phyloP scores from a whole-genome alignment of 2,113 vertebrate species.

The Hipposideros armiger region DNA sequence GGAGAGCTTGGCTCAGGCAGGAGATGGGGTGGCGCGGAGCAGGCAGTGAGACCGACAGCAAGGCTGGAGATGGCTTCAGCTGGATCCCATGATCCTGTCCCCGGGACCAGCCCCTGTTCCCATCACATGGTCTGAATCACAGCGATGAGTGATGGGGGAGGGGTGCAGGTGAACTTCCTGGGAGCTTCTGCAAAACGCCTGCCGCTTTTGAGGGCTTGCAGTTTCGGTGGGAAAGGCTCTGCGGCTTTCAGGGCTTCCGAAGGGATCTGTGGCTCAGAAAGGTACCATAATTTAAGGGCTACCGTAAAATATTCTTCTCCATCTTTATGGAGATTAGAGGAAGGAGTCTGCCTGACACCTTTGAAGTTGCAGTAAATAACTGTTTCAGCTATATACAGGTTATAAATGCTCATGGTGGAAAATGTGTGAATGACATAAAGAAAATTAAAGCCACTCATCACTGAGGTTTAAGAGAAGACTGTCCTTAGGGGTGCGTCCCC shows the following conservation, averaged over 20 bases:
- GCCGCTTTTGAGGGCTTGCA: rapidly evolving
- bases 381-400: too few relatives aligned
- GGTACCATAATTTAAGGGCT: background rate
- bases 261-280: background rate
- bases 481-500: background rate
- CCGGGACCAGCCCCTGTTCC: background rate
- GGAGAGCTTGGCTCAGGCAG: background rate
- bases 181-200: background rate
- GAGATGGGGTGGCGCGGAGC: background rate
- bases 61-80: background rate
- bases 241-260: background rate
- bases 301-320: background rate
- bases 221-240: background rate
- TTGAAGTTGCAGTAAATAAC: too few relatives aligned
- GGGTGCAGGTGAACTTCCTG: background rate
- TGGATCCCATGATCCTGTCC: background rate
- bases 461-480: background rate
- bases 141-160: background rate
- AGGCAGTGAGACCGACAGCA: too few relatives aligned
- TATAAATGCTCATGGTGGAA: too few relatives aligned
- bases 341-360: too few relatives aligned
- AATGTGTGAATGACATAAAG: background rate
- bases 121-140: background rate
- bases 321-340: background rate
- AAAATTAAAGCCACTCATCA: background rate